Evolutionary conservation across 1,140 invertebrate genomes (phyloP).

Genomic region (Laupala kohalensis): DNA sequence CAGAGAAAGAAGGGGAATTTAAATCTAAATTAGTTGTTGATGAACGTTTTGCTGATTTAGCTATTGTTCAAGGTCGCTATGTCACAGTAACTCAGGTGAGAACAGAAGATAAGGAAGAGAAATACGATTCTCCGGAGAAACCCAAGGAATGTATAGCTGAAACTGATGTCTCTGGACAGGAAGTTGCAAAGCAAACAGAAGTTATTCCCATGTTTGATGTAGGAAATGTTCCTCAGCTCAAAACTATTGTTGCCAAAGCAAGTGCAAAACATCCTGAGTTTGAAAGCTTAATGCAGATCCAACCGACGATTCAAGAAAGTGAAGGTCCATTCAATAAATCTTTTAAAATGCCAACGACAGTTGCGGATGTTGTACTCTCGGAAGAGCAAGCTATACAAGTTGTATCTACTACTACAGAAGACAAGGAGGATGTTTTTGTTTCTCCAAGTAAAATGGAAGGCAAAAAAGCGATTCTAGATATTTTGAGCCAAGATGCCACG

Average conservation of each 20-base stretch:
- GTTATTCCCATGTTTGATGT: slow-evolving; percentile 22
- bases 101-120: slow-evolving; percentile 20
- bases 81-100: slow-evolving; percentile 22
- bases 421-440: slow-evolving; percentile 23
- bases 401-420: slow-evolving; percentile 31
- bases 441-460: slow-evolving; percentile 22
- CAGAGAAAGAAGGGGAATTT: slow-evolving; percentile 20
- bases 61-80: slow-evolving; percentile 20
- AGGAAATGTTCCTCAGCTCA: slow-evolving; percentile 21
- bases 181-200: slow-evolving; percentile 25
- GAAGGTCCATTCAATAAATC: slow-evolving; percentile 14
- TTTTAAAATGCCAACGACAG: slow-evolving; percentile 11
- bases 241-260: slow-evolving; percentile 18
- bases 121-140: slow-evolving; percentile 8
- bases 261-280: slow-evolving; percentile 20
- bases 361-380: slow-evolving; percentile 28
- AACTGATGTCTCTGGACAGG: slow-evolving; percentile 23
- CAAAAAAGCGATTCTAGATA: slow-evolving; percentile 29
- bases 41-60: slow-evolving; percentile 18
- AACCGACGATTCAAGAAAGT: slow-evolving; percentile 18
- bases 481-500: slow-evolving; percentile 28
- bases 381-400: slow-evolving; percentile 32
- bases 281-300: slow-evolving; percentile 22
- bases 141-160: slow-evolving; percentile 12
- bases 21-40: slow-evolving; percentile 14